Conservation (phyloP, 2,797 vertebrate genomes). For the Pangasius larnaudii region DNA sequence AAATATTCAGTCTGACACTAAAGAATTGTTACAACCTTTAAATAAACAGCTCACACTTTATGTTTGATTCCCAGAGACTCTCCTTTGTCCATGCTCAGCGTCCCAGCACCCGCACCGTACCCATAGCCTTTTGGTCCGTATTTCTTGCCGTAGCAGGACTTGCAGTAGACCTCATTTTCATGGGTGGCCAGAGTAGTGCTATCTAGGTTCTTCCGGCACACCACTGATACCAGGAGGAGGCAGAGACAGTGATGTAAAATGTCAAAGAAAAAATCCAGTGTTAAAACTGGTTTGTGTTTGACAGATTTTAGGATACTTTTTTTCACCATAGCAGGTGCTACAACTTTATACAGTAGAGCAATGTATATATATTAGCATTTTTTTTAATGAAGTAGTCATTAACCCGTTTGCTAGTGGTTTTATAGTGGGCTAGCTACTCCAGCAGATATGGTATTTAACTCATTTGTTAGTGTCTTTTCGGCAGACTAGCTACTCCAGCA, state of each 20-base stretch:
- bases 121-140: conserved; percentile 97
- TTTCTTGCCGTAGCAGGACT: conserved; percentile 95
- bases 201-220: conserved; percentile 94
- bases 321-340: neutral
- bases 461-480: neutral
- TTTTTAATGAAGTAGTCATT: neutral
- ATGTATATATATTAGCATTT: neutral
- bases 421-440: neutral
- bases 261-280: neutral
- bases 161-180: conserved; percentile 95
- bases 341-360: neutral
- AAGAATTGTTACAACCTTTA: neutral
- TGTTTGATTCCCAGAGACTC: conserved; percentile 88
- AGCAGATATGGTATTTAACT: neutral
- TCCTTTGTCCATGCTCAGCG: conserved; percentile 90
- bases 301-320: neutral
- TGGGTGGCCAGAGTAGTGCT: conserved; percentile 95
- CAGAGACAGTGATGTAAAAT: neutral
- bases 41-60: conserved; percentile 80
- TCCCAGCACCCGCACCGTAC: conserved; percentile 91
- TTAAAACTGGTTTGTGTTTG: neutral
- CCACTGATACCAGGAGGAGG: conserved; percentile 75
- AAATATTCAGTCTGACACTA: neutral
- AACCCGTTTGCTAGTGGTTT: neutral
- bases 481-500: no score